Conservation (phyloP, 2,888 invertebrate genomes). For the Drosophila tripunctata region DNA sequence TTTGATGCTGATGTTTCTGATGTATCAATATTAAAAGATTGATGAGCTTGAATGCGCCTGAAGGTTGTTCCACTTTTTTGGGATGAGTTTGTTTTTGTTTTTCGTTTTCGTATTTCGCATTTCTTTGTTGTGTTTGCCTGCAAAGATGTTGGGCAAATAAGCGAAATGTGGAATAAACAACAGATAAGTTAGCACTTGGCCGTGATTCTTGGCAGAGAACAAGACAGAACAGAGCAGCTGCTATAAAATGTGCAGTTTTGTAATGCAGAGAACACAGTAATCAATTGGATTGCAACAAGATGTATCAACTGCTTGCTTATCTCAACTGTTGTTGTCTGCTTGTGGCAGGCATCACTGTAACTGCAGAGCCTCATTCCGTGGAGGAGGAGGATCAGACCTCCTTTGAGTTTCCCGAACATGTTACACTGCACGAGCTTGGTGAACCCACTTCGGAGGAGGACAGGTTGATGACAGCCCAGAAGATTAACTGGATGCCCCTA, state of each 20-base stretch:
- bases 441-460: slow-evolving; percentile 31
- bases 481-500: slow-evolving; percentile 54
- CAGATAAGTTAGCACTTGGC: slow-evolving; percentile 47
- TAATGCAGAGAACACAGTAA: slow-evolving; percentile 34
- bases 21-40: slow-evolving; percentile 50
- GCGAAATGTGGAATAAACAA: slow-evolving; percentile 39
- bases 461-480: slow-evolving; percentile 19
- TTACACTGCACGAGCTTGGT: slow-evolving; percentile 14
- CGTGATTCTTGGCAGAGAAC: slow-evolving; percentile 14
- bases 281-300: slow-evolving; percentile 39
- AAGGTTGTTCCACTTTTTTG: slow-evolving; percentile 72
- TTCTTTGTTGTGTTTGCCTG: slow-evolving; percentile 47
- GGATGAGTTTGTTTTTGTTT: slow-evolving; percentile 6
- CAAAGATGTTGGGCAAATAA: slow-evolving; percentile 57
- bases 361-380: not conserved
- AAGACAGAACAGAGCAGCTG: too few relatives aligned
- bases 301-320: slow-evolving; percentile 36
- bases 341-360: slow-evolving; percentile 27
- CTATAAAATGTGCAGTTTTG: slow-evolving; percentile 49
- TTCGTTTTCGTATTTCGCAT: slow-evolving; percentile 11
- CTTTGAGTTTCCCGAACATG: slow-evolving; percentile 11
- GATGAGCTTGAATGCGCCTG: slow-evolving; percentile 44
- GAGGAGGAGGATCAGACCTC: not conserved
- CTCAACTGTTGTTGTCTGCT: slow-evolving; percentile 44
- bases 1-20: slow-evolving; percentile 9